phyloP scores from a whole-genome alignment of 2,113 vertebrate genomes.

The Chiloscyllium plagiosum region DNA sequence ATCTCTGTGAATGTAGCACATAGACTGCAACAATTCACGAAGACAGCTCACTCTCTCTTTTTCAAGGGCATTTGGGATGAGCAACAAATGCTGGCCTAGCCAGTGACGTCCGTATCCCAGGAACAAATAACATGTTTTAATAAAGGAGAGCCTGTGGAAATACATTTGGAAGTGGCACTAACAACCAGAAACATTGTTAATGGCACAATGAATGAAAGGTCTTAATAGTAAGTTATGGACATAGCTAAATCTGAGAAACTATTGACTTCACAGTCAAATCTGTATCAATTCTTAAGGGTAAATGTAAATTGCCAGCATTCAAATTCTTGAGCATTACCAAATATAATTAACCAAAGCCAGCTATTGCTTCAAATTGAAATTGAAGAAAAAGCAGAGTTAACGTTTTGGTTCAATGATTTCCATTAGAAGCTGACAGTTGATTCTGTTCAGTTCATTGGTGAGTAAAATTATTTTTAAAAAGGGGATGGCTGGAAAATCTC shows the following conservation, averaged over 20 bases:
- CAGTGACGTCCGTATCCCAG: too few relatives aligned
- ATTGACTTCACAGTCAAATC: background rate
- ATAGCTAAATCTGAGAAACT: background rate
- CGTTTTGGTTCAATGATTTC: background rate
- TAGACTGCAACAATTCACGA: too few relatives aligned
- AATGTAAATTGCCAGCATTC: background rate
- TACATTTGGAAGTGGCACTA: background rate
- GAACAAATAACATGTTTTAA: too few relatives aligned
- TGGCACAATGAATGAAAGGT: background rate
- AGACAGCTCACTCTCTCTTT: too few relatives aligned
- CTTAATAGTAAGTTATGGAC: background rate
- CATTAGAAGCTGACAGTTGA: background rate
- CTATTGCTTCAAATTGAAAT: background rate
- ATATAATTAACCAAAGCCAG: background rate
- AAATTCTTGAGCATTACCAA: background rate
- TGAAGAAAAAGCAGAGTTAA: background rate
- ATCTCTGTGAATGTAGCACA: too few relatives aligned
- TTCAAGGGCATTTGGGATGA: too few relatives aligned
- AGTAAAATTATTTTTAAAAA: background rate
- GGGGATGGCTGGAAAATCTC: background rate
- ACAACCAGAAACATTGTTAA: background rate
- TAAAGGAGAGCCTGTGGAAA: background rate
- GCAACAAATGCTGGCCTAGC: too few relatives aligned
- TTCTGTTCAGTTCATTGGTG: background rate
- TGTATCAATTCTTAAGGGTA: background rate